These are phyloP conservation scores for Cantharis rustica DNA, from an alignment of 2,888 invertebrate genomes.

Conservation along the genomic window DNA sequence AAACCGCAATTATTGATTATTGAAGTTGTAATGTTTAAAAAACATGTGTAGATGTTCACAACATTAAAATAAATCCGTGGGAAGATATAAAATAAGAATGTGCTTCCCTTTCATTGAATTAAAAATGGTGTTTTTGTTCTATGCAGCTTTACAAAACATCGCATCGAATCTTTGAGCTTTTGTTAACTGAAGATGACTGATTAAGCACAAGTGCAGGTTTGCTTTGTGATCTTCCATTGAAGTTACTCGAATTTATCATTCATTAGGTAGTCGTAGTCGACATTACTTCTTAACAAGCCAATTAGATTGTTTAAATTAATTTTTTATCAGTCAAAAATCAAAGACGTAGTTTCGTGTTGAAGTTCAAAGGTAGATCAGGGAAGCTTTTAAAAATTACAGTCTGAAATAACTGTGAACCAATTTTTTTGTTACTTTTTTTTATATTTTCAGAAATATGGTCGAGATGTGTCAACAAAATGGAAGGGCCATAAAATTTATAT, in stretches of 20 bases:
- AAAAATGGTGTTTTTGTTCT: neutral
- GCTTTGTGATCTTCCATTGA: constrained; percentile 12
- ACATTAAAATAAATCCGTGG: constrained; percentile 16
- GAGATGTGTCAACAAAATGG: neutral
- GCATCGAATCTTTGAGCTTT: constrained; percentile 8
- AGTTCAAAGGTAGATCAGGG: neutral
- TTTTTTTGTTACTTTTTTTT: neutral
- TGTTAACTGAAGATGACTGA: constrained; percentile 19
- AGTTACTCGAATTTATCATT: constrained; percentile 5
- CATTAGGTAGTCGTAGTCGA: neutral
- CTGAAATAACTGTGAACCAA: too few species aligned
- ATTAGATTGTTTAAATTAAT: neutral
- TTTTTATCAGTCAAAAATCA: neutral
- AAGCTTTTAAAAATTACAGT: neutral
- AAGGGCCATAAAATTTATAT: neutral
- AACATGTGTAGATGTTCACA: neutral
- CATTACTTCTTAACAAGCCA: neutral
- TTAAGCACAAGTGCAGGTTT: constrained; percentile 19
- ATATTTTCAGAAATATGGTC: neutral
- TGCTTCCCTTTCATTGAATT: constrained; percentile 27
- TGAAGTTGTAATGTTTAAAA: neutral
- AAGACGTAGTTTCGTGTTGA: neutral
- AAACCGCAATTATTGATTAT: neutral
- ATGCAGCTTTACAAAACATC: constrained; percentile 7
- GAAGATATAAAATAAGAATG: constrained; percentile 20